Evolutionary conservation across 2,113 vertebrate species (phyloP), one percentile per base, ranked within the genome.

Genomic region (Meles meles): DNA sequence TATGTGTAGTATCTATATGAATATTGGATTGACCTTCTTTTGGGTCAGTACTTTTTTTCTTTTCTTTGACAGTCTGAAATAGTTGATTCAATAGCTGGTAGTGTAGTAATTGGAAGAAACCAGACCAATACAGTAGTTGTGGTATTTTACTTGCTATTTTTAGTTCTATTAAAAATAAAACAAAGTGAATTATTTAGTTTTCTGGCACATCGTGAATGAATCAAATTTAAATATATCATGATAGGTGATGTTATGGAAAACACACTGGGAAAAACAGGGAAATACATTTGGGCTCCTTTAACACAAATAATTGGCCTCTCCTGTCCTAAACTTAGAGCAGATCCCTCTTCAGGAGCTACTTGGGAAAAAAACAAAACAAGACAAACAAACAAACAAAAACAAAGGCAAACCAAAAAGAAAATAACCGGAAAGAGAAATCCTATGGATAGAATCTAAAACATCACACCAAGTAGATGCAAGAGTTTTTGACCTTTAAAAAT

Each of bases 1-100:
- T 74, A 49, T 12, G 79, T 12, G 6, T 44, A 39, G 55, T 47
- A 29, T n/a, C 34, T 61, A 23, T 65, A 37, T 81, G 71, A 80
- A 59, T 92, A 80, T 27, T 85, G 82, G 14, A 67, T 93, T 90
- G 34, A 92, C 9, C 47, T 90, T 94, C 21, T 80, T 96, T 96
- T 49, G 7, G 1, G 2, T 92, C 90, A 67, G 55, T 92, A 37
- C 39, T 37, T 47, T 55, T 82, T 52, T 69, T 77, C 34, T 94
- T 79, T 92, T 67, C 57, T 77, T 89, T 92, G 61, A 80, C 17
- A 86, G 13, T 31, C 92, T 87, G 65, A 92, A 93, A 61, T 55
- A 84, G 11, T 34, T 57, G 72, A 92, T 79, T 92, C 47, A 77
- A 17, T 82, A 88, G 90, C 4, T 65, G 23, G 76, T 20, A 52